Percentiles rank a stretch among this genome's conserved stretches.
Evolutionary conservation across 2,113 vertebrate genomes (phyloP).

Genomic region (Indicator maculatus): DNA sequence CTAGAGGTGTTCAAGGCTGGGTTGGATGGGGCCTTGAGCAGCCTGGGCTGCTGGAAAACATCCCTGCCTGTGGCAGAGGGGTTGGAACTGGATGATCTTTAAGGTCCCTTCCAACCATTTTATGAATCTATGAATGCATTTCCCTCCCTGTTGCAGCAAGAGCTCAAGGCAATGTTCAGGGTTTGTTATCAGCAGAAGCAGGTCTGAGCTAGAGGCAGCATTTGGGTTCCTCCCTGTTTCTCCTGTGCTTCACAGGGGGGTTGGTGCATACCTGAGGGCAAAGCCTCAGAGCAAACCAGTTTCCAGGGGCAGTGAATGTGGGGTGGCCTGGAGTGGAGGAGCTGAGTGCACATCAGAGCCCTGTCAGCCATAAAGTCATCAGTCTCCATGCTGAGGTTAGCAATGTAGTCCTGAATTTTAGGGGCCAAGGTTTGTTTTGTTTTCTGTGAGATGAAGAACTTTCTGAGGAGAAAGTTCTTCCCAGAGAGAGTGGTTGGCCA

Average conservation of each 20-base stretch:
- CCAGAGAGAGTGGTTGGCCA: no score
- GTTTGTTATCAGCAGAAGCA: neutral
- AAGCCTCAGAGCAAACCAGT: neutral
- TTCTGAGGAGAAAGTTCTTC: no score
- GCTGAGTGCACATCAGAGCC: neutral
- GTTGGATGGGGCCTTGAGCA: no score
- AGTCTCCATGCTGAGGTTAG: neutral
- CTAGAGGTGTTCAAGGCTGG: no score
- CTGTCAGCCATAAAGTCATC: neutral
- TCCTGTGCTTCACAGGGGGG: neutral
- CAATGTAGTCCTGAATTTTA: neutral
- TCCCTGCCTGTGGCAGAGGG: no score
- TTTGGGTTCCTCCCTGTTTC: neutral
- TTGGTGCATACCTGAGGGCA: neutral
- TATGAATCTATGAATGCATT: neutral
- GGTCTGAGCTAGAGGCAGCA: neutral
- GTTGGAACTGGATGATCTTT: no score
- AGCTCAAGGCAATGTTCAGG: fast-evolving
- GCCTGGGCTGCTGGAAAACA: no score
- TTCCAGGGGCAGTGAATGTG: neutral
- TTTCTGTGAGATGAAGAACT: fast-evolving
- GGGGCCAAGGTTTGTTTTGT: neutral
- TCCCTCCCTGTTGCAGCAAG: neutral
- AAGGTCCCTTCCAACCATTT: no score
- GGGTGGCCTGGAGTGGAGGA: neutral